Evolutionary conservation across 2,797 vertebrate species (phyloP), one percentile per base, ranked within the genome.

Genomic region (Austrolebias charrua): DNA sequence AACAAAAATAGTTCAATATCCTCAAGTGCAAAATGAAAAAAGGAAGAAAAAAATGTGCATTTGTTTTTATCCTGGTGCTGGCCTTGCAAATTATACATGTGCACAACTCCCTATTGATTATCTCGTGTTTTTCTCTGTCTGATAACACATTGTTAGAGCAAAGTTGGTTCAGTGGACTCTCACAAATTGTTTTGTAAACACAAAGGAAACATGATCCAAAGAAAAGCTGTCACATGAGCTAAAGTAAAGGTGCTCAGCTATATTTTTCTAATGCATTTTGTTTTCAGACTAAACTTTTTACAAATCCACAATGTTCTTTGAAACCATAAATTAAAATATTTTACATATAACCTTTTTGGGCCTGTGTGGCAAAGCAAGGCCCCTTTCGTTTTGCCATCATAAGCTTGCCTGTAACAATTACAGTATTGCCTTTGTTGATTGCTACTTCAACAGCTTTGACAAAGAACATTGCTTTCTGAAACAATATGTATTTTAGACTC

Each of bases 1-100:
- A 71, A 75, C 80, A 73, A 84, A n/a, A 89, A 87, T 83, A 80
- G 82, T 84, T 70, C 83, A 86, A 82, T 89, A 87, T 86, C 74
- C 81, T 87, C 81, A 80, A 89, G 88, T 87, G 73, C 71, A 86
- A 84, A 44, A 33, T 66, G 69, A 76, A 69, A 58, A 4, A 51
- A 59, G 35, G 28, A 52, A 33, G 31, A 76, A 81, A 75, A 77
- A 83, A 83, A 86, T 82, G 71, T 87, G 81, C 84, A 81, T 87
- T 86, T 82, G 80, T 88, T 83, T 78, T 84, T 78, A 86, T 85
- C 85, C 85, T 86, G 87, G 85, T 87, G 85, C 81, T 82, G 82
- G 85, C 75, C 82, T 78, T 83, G 85, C 85, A 89, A 90, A 91
- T 90, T 90, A 90, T 90, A 90, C 85, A 90, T 86, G 88, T 88